These are phyloP conservation scores for Penaeus vannamei DNA, from an alignment of 1,140 invertebrate genomes.

Conservation along the genomic window DNA sequence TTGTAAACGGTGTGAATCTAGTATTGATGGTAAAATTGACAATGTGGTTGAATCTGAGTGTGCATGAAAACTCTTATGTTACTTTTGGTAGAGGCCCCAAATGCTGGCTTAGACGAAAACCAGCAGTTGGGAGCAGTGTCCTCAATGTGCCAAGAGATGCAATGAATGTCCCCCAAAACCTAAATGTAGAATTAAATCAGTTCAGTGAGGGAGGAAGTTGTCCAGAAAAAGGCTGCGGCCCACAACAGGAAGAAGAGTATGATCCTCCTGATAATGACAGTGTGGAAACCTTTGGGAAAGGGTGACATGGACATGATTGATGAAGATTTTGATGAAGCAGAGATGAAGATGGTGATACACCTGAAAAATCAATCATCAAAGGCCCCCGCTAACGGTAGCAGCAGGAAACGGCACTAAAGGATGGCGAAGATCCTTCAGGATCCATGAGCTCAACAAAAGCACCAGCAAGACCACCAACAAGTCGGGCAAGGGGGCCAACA, in stretches of 20 bases:
- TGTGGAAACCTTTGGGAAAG: conserved; percentile 51
- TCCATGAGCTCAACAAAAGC: background rate
- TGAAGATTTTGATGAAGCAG: conserved; percentile 60
- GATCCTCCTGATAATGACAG: conserved; percentile 57
- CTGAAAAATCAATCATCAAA: conserved; percentile 36
- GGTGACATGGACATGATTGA: conserved; percentile 57
- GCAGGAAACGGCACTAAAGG: background rate
- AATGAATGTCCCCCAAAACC: conserved; percentile 54
- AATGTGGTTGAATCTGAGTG: conserved; percentile 56
- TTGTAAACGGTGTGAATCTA: conserved; percentile 61
- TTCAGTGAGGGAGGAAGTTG: conserved; percentile 30
- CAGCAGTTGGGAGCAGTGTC: conserved; percentile 6
- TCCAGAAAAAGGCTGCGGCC: background rate
- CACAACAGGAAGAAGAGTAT: conserved; percentile 44
- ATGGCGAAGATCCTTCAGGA: background rate
- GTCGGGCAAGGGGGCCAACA: conserved; percentile 41
- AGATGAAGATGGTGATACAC: conserved; percentile 65
- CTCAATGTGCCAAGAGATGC: conserved; percentile 50
- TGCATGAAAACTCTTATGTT: conserved; percentile 38
- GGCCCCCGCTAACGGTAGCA: background rate
- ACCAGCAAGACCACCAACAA: conserved; percentile 31
- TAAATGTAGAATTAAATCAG: conserved; percentile 60
- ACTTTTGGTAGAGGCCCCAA: conserved; percentile 55
- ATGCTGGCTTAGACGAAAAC: conserved; percentile 55
- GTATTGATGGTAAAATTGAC: conserved; percentile 64